Evolutionary conservation across 2,888 invertebrate genomes (phyloP).

Genomic region (Mantis religiosa): DNA sequence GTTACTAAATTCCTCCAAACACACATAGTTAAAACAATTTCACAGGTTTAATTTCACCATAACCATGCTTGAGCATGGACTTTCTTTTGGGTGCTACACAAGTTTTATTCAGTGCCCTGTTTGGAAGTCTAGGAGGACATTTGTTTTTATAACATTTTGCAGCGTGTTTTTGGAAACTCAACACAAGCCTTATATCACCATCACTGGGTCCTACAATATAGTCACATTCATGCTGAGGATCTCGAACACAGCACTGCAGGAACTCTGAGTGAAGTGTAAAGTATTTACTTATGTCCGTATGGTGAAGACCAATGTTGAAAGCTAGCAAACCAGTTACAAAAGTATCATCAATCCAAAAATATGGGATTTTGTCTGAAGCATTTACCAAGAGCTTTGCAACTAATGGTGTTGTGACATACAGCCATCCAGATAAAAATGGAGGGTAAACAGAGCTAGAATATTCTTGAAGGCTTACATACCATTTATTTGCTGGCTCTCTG

Average conservation of each 20-base stretch:
- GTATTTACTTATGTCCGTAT: constrained; percentile 53
- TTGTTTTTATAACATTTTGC: constrained; percentile 54
- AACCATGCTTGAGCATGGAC: neutral
- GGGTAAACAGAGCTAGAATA: constrained; percentile 62
- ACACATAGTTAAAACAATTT: neutral
- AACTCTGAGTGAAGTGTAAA: constrained; percentile 69
- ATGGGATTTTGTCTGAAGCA: constrained; percentile 53
- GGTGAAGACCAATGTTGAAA: neutral
- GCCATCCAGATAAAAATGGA: constrained; percentile 77
- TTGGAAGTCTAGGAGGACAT: constrained; percentile 50
- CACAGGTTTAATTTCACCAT: constrained; percentile 7
- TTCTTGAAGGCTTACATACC: constrained; percentile 70
- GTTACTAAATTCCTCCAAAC: too few species aligned
- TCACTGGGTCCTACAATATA: constrained; percentile 73
- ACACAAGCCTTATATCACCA: constrained; percentile 64
- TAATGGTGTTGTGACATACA: constrained; percentile 69
- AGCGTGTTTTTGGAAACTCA: constrained; percentile 60
- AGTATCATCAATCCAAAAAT: constrained; percentile 92
- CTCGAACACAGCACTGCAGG: constrained; percentile 68
- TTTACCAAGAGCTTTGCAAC: constrained; percentile 55
- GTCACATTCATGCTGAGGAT: constrained; percentile 60
- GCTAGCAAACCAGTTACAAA: constrained; percentile 74
- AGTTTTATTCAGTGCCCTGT: constrained; percentile 52
- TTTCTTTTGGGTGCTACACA: constrained; percentile 52
- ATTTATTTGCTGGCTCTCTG: constrained; percentile 66